These are phyloP conservation scores for Cydia strobilella DNA, from an alignment of 1,140 invertebrate species.

Conservation along the genomic window DNA sequence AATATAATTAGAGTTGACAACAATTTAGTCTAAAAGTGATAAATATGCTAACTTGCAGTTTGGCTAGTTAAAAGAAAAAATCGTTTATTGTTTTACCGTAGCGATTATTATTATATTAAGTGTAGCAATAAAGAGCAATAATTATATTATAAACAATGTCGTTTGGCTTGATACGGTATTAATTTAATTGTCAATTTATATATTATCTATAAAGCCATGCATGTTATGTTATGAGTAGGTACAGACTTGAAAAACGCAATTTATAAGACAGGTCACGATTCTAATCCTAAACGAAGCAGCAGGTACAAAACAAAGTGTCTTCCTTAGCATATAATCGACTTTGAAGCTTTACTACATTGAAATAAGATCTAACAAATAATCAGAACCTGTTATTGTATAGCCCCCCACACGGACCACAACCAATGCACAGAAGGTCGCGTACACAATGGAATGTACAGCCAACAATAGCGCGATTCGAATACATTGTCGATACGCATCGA, in stretches of 20 bases:
- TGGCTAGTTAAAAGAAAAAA: too few relatives aligned
- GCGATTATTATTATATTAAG: background rate
- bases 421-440: constrained; percentile 57
- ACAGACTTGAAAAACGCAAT: background rate
- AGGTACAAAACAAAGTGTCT: background rate
- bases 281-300: background rate
- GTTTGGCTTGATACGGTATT: background rate
- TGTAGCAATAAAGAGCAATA: background rate
- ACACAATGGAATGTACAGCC: constrained; percentile 60
- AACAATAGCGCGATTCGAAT: constrained; percentile 57
- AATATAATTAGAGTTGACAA: background rate
- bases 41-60: too few relatives aligned
- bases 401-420: constrained; percentile 33
- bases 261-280: constrained; percentile 7
- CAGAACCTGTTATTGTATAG: background rate
- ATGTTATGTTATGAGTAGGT: background rate
- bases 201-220: background rate
- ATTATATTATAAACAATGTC: background rate
- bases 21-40: too few relatives aligned
- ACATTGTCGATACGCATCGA: constrained; percentile 39
- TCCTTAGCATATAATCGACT: background rate
- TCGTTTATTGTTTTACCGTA: too few relatives aligned
- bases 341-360: background rate
- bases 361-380: background rate
- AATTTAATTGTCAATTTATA: background rate